Evolutionary conservation across 2,888 invertebrate species (phyloP).

Genomic region (Rugalucina vietnamica): DNA sequence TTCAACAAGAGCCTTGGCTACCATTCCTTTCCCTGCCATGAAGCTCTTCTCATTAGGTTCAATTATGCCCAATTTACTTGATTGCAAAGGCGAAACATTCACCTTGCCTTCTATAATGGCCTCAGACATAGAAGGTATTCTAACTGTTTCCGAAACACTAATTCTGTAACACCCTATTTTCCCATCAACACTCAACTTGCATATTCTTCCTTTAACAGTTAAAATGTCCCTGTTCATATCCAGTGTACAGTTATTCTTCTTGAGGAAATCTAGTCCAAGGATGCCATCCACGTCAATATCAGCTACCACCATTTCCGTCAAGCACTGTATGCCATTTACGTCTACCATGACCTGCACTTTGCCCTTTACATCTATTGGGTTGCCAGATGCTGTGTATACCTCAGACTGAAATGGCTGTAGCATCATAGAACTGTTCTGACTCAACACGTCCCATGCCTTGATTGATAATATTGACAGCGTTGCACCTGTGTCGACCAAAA

Average conservation of each 20-base stretch:
- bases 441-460: too few species aligned
- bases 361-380: background rate
- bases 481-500: too few species aligned
- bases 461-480: too few species aligned
- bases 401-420: too few species aligned
- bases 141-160: background rate
- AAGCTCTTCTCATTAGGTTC: slow-evolving; percentile 22
- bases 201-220: background rate
- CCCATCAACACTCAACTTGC: background rate
- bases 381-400: slow-evolving; percentile 6
- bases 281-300: slow-evolving; percentile 25
- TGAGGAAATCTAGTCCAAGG: slow-evolving; percentile 29
- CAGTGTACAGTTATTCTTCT: background rate
- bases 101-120: slow-evolving; percentile 13
- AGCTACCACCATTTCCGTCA: slow-evolving; percentile 8
- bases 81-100: background rate
- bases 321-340: background rate
- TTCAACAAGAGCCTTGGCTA: slow-evolving; percentile 33
- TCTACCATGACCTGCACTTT: background rate
- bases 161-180: slow-evolving; percentile 27
- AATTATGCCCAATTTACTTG: slow-evolving; percentile 5
- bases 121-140: slow-evolving; percentile 35
- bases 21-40: background rate
- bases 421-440: too few species aligned
- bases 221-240: background rate